Percentiles rank a stretch among this genome's conserved stretches.
These are phyloP conservation scores for Chaenogobius annularis DNA, from an alignment of 2,113 vertebrate species.

Conservation along the genomic window DNA sequence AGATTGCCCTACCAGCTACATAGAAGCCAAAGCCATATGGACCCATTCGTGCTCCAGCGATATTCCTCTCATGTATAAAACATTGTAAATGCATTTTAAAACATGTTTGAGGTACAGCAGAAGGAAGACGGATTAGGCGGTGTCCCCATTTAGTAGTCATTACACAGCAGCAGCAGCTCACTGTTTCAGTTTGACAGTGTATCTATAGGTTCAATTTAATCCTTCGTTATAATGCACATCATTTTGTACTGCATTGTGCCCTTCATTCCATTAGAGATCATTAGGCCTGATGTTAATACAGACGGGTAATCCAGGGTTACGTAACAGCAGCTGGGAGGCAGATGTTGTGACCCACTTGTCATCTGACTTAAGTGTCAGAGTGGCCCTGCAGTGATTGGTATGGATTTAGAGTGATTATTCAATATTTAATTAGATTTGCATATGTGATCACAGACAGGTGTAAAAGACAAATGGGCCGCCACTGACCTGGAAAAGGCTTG, in stretches of 20 bases:
- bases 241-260: conserved; percentile 13
- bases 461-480: conserved; percentile 33
- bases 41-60: not conserved
- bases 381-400: conserved; percentile 33
- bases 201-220: not conserved
- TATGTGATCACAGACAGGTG: conserved; percentile 35
- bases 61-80: conserved; percentile 7
- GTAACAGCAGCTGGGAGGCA: conserved; percentile 46
- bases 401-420: conserved; percentile 51
- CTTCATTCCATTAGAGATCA: conserved; percentile 14
- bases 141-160: conserved; percentile 1
- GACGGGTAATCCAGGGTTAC: conserved; percentile 47
- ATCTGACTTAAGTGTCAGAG: conserved; percentile 38
- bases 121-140: not conserved
- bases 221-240: conserved; percentile 5
- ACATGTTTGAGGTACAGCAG: conserved; percentile 7
- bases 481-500: conserved; percentile 7
- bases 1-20: conserved; percentile 1
- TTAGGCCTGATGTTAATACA: conserved; percentile 29
- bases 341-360: conserved; percentile 61
- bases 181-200: not conserved
- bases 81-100: conserved; percentile 10
- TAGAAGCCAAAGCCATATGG: not conserved
- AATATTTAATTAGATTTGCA: conserved; percentile 56
- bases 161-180: not conserved